These are phyloP conservation scores for Falcaria lacertinaria DNA, from an alignment of 2,888 invertebrate species.

Conservation along the genomic window DNA sequence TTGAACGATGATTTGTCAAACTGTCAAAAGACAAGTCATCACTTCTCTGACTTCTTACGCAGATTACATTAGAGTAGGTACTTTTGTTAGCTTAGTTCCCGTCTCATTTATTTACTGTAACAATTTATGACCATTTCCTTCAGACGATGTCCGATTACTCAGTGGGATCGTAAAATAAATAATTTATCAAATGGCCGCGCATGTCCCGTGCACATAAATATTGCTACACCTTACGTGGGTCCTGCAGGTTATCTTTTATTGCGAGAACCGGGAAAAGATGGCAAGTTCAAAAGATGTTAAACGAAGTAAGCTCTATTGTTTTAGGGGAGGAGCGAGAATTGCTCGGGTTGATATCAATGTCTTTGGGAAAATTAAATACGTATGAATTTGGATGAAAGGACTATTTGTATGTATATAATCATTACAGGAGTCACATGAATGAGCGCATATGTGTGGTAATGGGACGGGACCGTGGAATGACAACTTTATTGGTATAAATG, in stretches of 20 bases:
- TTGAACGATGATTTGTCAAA: no score
- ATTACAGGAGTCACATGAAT: not conserved
- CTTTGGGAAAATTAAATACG: not conserved
- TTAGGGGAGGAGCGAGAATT: not conserved
- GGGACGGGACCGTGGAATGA: not conserved
- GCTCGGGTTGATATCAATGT: not conserved
- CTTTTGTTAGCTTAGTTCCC: no score
- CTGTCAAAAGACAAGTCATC: no score
- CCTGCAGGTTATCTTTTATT: constrained; percentile 51
- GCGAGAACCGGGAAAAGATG: constrained; percentile 20
- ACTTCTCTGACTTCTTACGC: no score
- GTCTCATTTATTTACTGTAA: constrained; percentile 45
- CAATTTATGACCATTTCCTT: constrained; percentile 50
- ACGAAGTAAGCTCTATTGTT: not conserved
- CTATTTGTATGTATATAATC: not conserved
- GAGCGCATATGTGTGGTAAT: not conserved
- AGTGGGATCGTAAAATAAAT: constrained; percentile 66
- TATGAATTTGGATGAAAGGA: not conserved
- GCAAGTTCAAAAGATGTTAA: not conserved
- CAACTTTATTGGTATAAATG: not conserved
- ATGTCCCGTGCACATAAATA: constrained; percentile 44
- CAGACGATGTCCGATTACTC: constrained; percentile 59
- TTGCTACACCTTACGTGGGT: constrained; percentile 38
- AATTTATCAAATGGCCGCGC: constrained; percentile 47
- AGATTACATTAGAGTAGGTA: no score